phyloP scores from a whole-genome alignment of 2,113 vertebrate genomes.

The Scolopax mira region DNA sequence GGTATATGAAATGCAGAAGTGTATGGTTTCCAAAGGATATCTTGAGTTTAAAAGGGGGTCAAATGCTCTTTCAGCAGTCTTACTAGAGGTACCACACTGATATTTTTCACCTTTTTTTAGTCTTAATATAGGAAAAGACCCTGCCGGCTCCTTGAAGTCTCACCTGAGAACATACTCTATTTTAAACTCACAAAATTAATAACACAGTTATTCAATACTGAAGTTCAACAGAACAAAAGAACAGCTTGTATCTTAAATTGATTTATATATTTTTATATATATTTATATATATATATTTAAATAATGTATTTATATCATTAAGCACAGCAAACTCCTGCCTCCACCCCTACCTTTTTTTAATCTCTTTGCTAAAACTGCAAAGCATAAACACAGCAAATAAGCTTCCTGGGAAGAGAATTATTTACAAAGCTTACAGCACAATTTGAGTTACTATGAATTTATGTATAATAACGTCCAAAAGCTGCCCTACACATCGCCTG shows the following conservation, averaged over 20 bases:
- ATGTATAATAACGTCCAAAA: neutral
- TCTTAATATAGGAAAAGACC: neutral
- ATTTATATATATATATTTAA: too few species aligned
- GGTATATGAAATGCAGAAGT: neutral
- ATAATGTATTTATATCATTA: neutral
- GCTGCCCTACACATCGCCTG: neutral
- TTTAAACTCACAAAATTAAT: neutral
- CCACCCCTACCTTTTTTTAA: neutral
- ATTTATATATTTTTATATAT: too few species aligned
- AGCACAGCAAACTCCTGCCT: neutral
- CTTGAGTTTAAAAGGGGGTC: neutral
- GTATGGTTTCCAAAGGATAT: neutral
- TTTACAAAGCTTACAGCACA: neutral
- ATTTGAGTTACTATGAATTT: neutral
- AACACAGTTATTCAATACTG: neutral
- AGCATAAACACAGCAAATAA: too few species aligned
- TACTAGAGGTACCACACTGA: neutral
- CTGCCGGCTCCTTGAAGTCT: neutral
- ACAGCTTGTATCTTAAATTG: neutral
- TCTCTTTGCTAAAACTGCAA: too few species aligned
- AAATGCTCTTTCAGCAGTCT: neutral
- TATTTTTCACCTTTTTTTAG: neutral
- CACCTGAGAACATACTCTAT: neutral
- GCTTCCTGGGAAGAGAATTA: neutral
- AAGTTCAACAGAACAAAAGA: neutral